Conservation (phyloP, 2,888 invertebrate species). For the Digitonthophagus gazella region DNA sequence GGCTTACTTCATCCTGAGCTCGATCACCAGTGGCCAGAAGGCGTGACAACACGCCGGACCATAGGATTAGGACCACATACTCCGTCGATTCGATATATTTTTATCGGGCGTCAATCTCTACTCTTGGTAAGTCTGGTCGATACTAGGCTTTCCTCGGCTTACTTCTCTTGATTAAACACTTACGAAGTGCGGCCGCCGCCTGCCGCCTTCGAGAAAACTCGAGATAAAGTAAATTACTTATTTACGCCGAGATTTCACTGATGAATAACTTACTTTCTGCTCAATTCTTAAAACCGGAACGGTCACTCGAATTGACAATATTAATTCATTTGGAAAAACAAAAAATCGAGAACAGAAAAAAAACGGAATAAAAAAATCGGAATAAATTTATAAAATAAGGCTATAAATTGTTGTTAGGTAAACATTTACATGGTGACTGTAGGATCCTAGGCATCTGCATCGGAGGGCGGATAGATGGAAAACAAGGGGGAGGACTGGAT, state of each 20-base stretch:
- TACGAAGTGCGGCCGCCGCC: not conserved
- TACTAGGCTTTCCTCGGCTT: not conserved
- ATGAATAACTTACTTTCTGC: not conserved
- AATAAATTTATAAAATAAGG: not conserved
- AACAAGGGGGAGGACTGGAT: slow-evolving; percentile 2
- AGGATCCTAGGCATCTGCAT: not conserved
- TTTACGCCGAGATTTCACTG: not conserved
- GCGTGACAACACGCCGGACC: not conserved
- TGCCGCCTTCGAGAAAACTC: not conserved
- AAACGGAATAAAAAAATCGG: not conserved
- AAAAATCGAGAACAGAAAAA: too few species aligned
- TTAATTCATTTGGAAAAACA: not conserved
- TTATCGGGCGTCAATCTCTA: not conserved
- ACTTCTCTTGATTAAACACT: not conserved
- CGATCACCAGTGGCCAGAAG: not conserved
- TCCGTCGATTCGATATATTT: not conserved
- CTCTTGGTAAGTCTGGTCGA: not conserved
- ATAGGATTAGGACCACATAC: not conserved
- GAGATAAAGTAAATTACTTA: not conserved
- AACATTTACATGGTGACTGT: not conserved
- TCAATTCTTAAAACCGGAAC: not conserved
- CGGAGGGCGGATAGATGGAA: not conserved
- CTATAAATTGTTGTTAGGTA: not conserved
- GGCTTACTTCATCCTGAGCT: not conserved
- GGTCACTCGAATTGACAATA: not conserved